phyloP scores from a whole-genome alignment of 1,140 invertebrate species.

The Pseudomyrmex gracilis region DNA sequence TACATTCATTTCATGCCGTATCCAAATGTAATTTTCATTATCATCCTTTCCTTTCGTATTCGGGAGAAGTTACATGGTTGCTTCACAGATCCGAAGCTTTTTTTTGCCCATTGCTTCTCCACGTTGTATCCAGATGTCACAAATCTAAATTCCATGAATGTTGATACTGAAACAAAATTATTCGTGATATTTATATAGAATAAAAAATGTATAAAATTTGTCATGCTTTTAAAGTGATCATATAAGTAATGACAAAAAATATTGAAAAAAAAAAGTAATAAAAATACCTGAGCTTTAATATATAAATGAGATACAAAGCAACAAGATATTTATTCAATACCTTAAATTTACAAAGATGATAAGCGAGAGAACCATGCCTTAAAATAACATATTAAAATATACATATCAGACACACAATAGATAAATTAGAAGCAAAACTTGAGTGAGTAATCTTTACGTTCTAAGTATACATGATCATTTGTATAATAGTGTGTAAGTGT shows the following conservation, averaged over 20 bases:
- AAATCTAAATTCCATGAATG: constrained; percentile 63
- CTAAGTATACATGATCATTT: not conserved
- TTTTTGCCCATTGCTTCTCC: constrained; percentile 32
- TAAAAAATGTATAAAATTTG: not conserved
- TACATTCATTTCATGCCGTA: constrained; percentile 38
- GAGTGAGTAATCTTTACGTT: not conserved
- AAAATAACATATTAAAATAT: constrained; percentile 25
- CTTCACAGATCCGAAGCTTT: constrained; percentile 15
- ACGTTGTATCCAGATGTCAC: constrained; percentile 46
- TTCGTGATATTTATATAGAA: constrained; percentile 19
- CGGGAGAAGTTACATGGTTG: constrained; percentile 3
- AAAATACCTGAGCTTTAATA: not conserved
- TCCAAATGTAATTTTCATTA: not conserved
- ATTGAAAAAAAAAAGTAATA: not conserved
- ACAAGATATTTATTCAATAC: constrained; percentile 1
- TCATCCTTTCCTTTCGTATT: not conserved
- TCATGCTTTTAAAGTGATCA: not conserved
- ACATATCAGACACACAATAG: not conserved
- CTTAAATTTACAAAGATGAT: constrained; percentile 7
- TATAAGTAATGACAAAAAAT: constrained; percentile 18
- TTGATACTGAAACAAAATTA: constrained; percentile 65
- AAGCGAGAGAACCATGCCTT: not conserved
- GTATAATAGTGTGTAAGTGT: not conserved
- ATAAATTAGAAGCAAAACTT: not conserved
- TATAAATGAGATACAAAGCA: not conserved